Base-by-base conservation (phyloP, 2,797 vertebrate genomes). In the Brotogeris chrysoptera region DNA sequence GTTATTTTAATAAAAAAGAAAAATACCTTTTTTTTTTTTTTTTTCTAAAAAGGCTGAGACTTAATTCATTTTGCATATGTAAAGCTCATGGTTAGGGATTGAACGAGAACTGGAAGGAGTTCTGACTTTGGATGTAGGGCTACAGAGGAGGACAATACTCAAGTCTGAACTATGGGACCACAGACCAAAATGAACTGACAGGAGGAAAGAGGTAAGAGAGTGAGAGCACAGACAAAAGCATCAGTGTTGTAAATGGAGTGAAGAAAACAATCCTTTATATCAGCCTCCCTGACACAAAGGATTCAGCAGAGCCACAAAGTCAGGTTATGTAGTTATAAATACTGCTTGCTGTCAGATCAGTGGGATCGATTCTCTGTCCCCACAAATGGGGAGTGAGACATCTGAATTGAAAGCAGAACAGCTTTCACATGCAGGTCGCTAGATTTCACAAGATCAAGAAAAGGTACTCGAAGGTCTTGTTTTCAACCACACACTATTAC, bases 131-230 rank as follows among this genome's bases (percentile, higher is more conserved):
- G 24, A 81, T 30, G 44, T 52, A 43, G 34, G 30, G 17, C 38
- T 71, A 32, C 0, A 0, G 15, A 78, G 39, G 87, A 84, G n/a
- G 27, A 69, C 43, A 88, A 43, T 16, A 61, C 16, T 9, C 0
- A 0, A n/a, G 28, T 28, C 13, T 69, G 24, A 90, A 52, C 19
- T 63, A 27, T 1, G 12, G 41, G 47, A 71, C 38, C 65, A 76
- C 1, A 50, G 10, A 66, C 13, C 44, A 78, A 86, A 71, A 83
- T 13, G 3, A 89, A 72, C 39, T 17, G 11, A 9, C 57, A 80
- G 41, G 11, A 80, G 7, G 28, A 74, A 91, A 63, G 30, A 78
- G 8, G 16, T 6, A 71, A 78, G 49, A 90, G 76, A 11, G 13
- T 63, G 25, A 20, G 86, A 90, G 53, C 21, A 53, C 19, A 44